Conservation (phyloP, 2,797 vertebrate species). For the Brotula barbata region DNA sequence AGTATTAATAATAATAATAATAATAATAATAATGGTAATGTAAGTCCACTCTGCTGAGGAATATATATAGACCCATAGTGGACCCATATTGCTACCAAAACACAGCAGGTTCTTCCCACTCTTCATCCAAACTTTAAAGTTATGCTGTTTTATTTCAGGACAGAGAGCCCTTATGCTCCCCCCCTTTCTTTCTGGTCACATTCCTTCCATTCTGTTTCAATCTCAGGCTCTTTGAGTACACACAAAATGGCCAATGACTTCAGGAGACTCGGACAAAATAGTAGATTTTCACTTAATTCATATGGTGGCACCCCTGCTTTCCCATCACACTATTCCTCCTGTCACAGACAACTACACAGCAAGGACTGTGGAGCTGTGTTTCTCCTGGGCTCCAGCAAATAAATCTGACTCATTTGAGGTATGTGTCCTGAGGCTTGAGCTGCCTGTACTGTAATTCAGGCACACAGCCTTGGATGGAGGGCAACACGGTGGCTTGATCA, state of each 20-base stretch:
- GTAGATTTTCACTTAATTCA: conserved; percentile 37
- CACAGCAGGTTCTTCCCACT: no score
- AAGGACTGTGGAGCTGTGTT: conserved; percentile 7
- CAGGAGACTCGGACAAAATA: conserved; percentile 18
- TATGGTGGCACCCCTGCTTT: conserved; percentile 27
- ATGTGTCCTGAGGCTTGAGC: conserved; percentile 16
- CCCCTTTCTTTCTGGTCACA: conserved; percentile 30
- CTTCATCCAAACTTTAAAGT: no score
- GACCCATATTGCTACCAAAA: no score
- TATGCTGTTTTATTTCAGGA: no score
- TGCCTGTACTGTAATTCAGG: conserved; percentile 13
- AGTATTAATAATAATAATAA: no score
- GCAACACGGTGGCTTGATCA: no score
- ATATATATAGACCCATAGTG: no score
- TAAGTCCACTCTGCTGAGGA: no score
- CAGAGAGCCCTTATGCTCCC: neutral
- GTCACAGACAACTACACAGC: neutral
- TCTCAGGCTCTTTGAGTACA: neutral
- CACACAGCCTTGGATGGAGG: conserved; percentile 19
- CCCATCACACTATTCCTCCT: conserved; percentile 1
- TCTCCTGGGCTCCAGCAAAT: conserved; percentile 15
- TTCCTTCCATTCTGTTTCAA: conserved; percentile 28
- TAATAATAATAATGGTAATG: no score
- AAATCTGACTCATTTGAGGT: conserved; percentile 10
- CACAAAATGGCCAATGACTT: conserved; percentile 35